These are phyloP conservation scores for Taeniopygia guttata DNA, from an alignment of 2,797 vertebrate species.

Conservation along the genomic window DNA sequence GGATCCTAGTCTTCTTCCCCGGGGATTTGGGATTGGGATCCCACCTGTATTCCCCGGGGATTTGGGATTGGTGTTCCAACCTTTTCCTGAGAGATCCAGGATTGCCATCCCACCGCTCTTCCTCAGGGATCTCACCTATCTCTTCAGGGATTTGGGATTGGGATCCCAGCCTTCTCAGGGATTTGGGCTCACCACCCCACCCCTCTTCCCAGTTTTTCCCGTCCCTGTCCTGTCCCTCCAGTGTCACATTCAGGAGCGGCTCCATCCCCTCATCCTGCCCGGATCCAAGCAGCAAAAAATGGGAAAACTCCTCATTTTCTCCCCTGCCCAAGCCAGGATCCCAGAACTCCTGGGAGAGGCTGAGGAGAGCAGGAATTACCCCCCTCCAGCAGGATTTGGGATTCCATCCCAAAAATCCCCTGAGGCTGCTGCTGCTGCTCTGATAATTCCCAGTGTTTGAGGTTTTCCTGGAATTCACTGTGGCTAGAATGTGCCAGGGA, in stretches of 20 bases:
- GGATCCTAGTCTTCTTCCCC: neutral
- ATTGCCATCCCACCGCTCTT: rapidly evolving
- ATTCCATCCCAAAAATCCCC: neutral
- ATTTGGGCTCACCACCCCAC: neutral
- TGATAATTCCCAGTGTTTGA: neutral
- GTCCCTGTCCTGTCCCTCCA: neutral
- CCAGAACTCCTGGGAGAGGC: neutral
- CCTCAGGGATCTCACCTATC: neutral
- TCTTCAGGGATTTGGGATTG: neutral
- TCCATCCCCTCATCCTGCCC: neutral
- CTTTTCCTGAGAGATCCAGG: neutral
- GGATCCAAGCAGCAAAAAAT: neutral
- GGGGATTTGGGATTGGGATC: too few relatives aligned
- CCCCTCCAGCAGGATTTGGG: neutral
- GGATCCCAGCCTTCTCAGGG: too few relatives aligned
- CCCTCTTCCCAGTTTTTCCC: too few relatives aligned
- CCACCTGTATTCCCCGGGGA: neutral
- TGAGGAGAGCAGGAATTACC: neutral
- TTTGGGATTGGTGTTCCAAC: neutral
- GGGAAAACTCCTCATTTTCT: neutral
- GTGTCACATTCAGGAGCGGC: neutral
- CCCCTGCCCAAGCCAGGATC: neutral
- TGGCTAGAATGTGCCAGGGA: neutral
- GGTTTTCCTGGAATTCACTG: neutral
- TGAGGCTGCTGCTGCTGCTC: neutral